Base-by-base conservation (phyloP, 2,113 vertebrate genomes). In the Alethe castanea region DNA sequence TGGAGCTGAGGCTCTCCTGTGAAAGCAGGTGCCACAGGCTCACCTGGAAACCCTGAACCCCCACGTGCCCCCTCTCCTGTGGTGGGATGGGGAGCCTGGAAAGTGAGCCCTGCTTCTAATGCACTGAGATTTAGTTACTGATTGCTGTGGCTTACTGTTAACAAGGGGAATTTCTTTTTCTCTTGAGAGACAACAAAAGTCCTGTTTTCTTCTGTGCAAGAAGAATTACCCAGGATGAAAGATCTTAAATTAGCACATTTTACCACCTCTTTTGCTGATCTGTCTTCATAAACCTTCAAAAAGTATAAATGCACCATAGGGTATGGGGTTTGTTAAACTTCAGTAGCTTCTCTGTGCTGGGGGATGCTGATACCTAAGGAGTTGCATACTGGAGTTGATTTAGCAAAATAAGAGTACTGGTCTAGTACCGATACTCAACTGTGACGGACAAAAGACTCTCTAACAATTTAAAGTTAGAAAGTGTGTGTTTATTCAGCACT, bases 11-110 rank as follows among this genome's bases (percentile, higher is more conserved):
- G 57, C 31, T 76, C 18, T 77, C 40, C 64, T 31, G 4, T 0
- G 3, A 52, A 5, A 69, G 28, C 25, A 33, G 48, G 22, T 48
- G 56, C 33, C 1, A 1, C 23, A 45, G 59, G 23, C 36, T 60
- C 38, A 6, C 38, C 76, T 74, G 0, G 2, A 33, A 40, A 28
- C 50, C 53, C 57, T 47, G 36, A 71, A 31, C 25, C 12, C 28
- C 12, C 14, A 31, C 0, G 1, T 36, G 10, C 2, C 19, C 6
- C 11, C 8, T 81, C 23, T 56, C 5, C 40, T 60, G 42, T 0
- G 3, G 4, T 38, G 45, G 44, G 40, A 24, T 7, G 11, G 13
- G 40, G 22, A 36, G 19, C 62, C 54, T 69, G 4, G 40, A n/a
- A 60, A 48, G 54, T 16, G 40, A 65, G 10, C n/a, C 1, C 12